A percentile compares a stretch with the other conserved stretches of the same genome.
Conservation (phyloP, 2,888 invertebrate species). For the Sphaeridia pumilis region DNA sequence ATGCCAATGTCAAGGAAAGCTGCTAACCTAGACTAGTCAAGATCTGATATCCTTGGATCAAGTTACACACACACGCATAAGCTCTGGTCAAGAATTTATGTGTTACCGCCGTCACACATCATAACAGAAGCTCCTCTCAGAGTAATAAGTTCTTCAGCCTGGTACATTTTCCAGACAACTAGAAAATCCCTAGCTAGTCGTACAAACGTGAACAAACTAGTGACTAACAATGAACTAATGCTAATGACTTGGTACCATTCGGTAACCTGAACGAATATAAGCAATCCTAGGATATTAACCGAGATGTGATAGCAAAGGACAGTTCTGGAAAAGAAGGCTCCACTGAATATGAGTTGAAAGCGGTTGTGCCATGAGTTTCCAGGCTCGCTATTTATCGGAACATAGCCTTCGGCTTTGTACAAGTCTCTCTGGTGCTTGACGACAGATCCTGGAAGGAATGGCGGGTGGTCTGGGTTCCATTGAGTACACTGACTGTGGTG, state of each 20-base stretch:
- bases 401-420: slow-evolving; percentile 58
- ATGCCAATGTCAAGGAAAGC: too few relatives aligned
- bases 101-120: too few relatives aligned
- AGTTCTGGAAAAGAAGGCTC: slow-evolving; percentile 67
- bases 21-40: too few relatives aligned
- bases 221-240: slow-evolving; percentile 69
- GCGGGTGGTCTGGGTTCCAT: slow-evolving; percentile 12
- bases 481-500: slow-evolving; percentile 45
- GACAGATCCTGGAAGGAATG: slow-evolving; percentile 52
- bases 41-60: too few relatives aligned
- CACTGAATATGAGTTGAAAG: slow-evolving; percentile 70
- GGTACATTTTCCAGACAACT: slow-evolving; percentile 70
- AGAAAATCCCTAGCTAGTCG: slow-evolving; percentile 76
- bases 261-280: slow-evolving; percentile 61
- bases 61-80: too few relatives aligned
- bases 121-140: not conserved
- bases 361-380: slow-evolving; percentile 64
- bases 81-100: too few relatives aligned
- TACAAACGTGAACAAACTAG: slow-evolving; percentile 84
- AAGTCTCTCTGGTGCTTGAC: slow-evolving; percentile 59
- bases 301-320: slow-evolving; percentile 50
- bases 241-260: slow-evolving; percentile 90
- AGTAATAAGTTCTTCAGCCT: slow-evolving; percentile 49
- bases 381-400: slow-evolving; percentile 77
- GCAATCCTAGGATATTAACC: slow-evolving; percentile 60